Conservation (phyloP, 1,140 invertebrate genomes). For the Bilobella aurantiaca region DNA sequence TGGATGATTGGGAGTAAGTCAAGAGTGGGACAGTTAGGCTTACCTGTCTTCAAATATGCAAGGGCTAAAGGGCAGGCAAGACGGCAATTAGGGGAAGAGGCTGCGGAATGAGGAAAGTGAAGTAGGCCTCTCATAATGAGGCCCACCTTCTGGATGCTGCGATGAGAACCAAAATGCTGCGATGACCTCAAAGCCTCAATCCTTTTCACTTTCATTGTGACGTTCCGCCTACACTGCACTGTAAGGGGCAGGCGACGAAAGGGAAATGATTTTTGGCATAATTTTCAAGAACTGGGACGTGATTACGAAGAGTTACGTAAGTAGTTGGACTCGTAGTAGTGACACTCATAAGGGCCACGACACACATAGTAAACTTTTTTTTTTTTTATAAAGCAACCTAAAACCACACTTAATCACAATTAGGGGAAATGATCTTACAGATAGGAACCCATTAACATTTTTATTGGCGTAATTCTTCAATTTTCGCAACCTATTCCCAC, state of each 20-base stretch:
- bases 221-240: not conserved
- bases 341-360: slow-evolving; percentile 1
- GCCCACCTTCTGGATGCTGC: not conserved
- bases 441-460: not conserved
- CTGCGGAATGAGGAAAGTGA: not conserved
- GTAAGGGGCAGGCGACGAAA: not conserved
- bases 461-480: no score
- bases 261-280: slow-evolving; percentile 2
- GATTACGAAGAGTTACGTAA: not conserved
- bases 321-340: not conserved
- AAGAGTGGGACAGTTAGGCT: not conserved
- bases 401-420: not conserved
- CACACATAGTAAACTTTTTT: not conserved
- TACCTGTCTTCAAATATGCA: no score
- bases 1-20: not conserved
- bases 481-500: no score
- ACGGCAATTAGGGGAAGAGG: not conserved
- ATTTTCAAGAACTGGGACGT: slow-evolving; percentile 6
- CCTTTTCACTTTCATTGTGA: slow-evolving; percentile 6
- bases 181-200: slow-evolving; percentile 5
- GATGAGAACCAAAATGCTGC: not conserved
- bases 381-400: not conserved
- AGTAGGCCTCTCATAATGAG: not conserved
- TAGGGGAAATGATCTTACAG: not conserved
- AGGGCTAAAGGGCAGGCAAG: no score